phyloP scores from a whole-genome alignment of 2,888 invertebrate genomes.

The Trypoxylon attenuatum region DNA sequence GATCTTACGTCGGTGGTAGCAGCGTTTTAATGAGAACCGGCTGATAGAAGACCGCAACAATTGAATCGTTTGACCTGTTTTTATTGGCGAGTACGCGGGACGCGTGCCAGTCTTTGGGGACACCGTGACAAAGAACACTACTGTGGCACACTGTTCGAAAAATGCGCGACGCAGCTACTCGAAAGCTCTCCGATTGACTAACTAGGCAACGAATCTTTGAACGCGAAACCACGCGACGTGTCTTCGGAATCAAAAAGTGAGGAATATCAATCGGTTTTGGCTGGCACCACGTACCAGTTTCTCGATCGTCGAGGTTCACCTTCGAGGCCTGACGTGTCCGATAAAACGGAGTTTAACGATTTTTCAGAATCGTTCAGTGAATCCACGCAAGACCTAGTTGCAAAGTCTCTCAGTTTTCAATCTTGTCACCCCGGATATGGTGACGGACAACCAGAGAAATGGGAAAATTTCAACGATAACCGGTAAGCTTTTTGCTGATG shows the following conservation, averaged over 20 bases:
- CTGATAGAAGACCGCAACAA: constrained; percentile 31
- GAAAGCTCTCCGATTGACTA: not conserved
- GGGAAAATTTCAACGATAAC: constrained; percentile 32
- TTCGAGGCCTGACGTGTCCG: no score
- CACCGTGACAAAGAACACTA: not conserved
- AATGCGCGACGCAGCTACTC: no score
- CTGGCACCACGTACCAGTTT: no score
- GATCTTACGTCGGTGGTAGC: no score
- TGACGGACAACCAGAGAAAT: not conserved
- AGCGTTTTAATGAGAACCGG: constrained; percentile 15
- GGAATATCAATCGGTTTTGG: no score
- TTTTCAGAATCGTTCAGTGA: no score
- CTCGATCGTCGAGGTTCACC: no score
- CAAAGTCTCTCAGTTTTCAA: not conserved
- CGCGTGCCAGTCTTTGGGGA: constrained; percentile 23
- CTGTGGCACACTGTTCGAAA: constrained; percentile 3
- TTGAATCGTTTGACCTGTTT: constrained; percentile 64
- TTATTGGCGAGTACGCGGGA: constrained; percentile 54
- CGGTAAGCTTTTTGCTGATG: constrained; percentile 30
- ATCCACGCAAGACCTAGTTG: not conserved
- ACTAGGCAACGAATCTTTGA: not conserved
- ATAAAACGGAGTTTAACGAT: no score
- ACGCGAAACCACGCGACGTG: not conserved
- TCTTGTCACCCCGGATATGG: constrained; percentile 9
- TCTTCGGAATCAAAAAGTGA: not conserved